Evolutionary conservation across 2,113 vertebrate genomes (phyloP).

Genomic region (Hippocampus barbouri): DNA sequence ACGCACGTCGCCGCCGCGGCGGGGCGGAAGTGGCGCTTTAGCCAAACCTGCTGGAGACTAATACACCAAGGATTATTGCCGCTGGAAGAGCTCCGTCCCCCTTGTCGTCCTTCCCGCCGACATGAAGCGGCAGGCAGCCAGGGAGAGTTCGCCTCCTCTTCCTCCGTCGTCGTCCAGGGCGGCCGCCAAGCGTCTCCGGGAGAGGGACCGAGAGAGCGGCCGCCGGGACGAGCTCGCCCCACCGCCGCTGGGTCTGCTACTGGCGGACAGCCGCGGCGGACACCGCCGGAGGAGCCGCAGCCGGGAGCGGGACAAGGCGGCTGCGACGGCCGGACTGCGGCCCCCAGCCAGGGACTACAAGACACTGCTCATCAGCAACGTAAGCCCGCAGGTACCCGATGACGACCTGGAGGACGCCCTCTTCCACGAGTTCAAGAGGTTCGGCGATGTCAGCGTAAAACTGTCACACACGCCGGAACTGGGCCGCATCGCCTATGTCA

Average conservation of each 20-base stretch:
- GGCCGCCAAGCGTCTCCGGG: slow-evolving; percentile 76
- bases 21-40: background rate
- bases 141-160: slow-evolving; percentile 70
- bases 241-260: slow-evolving; percentile 67
- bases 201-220: slow-evolving; percentile 76
- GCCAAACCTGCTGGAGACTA: slow-evolving; percentile 14
- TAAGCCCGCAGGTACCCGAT: slow-evolving; percentile 88
- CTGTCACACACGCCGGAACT: slow-evolving; percentile 93
- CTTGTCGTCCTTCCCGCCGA: slow-evolving; percentile 41
- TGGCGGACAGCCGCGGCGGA: slow-evolving; percentile 65
- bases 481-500: slow-evolving; percentile 92
- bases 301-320: slow-evolving; percentile 77
- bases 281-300: slow-evolving; percentile 77
- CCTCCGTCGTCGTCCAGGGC: slow-evolving; percentile 69
- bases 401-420: slow-evolving; percentile 94
- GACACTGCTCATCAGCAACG: slow-evolving; percentile 90
- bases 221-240: slow-evolving; percentile 73
- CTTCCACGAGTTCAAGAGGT: slow-evolving; percentile 96
- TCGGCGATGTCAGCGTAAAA: slow-evolving; percentile 93
- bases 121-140: slow-evolving; percentile 91
- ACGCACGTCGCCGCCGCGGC: background rate
- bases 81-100: slow-evolving; percentile 28
- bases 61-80: slow-evolving; percentile 37
- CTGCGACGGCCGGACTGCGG: slow-evolving; percentile 67
- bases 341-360: slow-evolving; percentile 84